Evolutionary conservation across 1,140 invertebrate species (phyloP).

Genomic region (Diorhabda sublineata): DNA sequence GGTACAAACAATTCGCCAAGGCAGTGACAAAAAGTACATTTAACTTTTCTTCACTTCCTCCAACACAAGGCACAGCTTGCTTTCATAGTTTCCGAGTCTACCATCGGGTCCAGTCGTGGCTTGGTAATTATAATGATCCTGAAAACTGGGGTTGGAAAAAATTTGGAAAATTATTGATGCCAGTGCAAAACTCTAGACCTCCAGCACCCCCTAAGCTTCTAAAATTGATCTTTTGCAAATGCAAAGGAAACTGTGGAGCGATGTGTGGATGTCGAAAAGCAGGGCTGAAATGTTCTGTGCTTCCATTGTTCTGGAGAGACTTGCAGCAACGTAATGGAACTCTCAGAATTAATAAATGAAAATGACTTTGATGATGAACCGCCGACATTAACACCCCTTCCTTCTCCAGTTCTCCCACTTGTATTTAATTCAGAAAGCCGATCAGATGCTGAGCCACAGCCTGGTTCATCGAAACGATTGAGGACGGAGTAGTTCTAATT

Average conservation of each 20-base stretch:
- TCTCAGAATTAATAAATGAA: too few species aligned
- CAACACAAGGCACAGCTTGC: not conserved
- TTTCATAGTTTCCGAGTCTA: constrained; percentile 1
- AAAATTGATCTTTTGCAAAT: constrained; percentile 2
- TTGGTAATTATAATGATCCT: not conserved
- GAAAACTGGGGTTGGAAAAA: not conserved
- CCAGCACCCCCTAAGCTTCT: not conserved
- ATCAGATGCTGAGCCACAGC: not conserved
- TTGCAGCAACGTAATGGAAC: too few species aligned
- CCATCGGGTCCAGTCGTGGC: not conserved
- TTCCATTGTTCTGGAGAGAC: too few species aligned
- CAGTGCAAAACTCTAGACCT: not conserved
- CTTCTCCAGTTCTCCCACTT: not conserved
- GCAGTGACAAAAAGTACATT: too few species aligned
- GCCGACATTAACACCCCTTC: not conserved
- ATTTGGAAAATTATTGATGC: not conserved
- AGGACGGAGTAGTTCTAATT: not conserved
- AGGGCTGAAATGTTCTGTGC: too few species aligned
- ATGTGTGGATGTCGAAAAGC: too few species aligned
- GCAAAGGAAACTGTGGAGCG: not conserved
- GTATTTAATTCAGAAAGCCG: not conserved
- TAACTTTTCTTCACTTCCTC: too few species aligned
- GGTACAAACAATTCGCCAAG: too few species aligned
- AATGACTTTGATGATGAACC: not conserved
- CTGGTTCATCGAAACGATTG: not conserved